Base-by-base conservation (phyloP, 1,140 invertebrate genomes). In the Teleopsis dalmanni region DNA sequence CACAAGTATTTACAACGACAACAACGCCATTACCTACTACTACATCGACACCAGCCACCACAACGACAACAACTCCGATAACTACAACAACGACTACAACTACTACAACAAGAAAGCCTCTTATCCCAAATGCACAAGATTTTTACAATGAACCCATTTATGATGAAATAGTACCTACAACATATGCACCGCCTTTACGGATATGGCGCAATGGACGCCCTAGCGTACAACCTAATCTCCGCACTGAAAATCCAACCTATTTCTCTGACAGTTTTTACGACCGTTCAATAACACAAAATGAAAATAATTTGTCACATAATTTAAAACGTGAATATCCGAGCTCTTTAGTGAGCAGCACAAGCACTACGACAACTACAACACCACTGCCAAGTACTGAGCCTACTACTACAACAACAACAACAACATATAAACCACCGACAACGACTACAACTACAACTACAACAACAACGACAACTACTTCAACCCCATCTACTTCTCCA, bases 121-220 rank as follows among this genome's bases (percentile, higher is more conserved):
- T 36, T 13, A 36, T 6, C 3, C 34, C 45, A 9, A 16, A 18
- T 31, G 29, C 25, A 4, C 31, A 27, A 16, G 18, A 14, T 16
- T 26, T 33, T 21, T 36, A 11, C 22, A 19, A 14, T 10, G 45
- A 52, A 16, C 5, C 45, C 11, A 36, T 31, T 0, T 29, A 43
- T 3, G 47, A 46, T 10, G 45, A 62, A 16, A 60, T 70, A 34
- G 41, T 62, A 16, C 67, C 68, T 18, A 71, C 68, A 35, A 71
- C 67, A 4, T 71, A 70, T 50, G 61, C 65, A 0, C 68, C 68
- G 4, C 59, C 59, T 0, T 31, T 67, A 29, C 55, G 64, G 10
- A 6, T 55, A 31, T 67, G 65, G 65, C 65, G 64, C 4, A 61
- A 64, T 41, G 64, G 64, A 3, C 52, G 64, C 19, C 59, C 64